Conservation (phyloP, 2,888 invertebrate genomes). For the Drosophila kanekoi region DNA sequence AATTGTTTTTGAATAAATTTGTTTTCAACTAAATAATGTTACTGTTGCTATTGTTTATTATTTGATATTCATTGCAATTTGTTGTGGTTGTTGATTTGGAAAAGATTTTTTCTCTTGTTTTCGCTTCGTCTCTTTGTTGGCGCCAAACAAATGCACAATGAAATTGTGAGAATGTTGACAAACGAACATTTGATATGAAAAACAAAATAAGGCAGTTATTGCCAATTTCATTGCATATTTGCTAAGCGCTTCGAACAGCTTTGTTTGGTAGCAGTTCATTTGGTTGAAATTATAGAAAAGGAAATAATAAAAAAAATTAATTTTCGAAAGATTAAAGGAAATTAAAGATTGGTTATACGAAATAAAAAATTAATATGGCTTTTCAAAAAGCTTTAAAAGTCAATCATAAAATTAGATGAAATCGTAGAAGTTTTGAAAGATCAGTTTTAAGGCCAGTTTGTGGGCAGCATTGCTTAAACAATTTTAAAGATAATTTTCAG, state of each 20-base stretch:
- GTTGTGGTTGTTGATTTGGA: conserved; percentile 12
- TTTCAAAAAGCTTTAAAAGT: conserved; percentile 79
- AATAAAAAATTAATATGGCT: conserved; percentile 67
- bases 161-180: conserved; percentile 40
- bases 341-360: conserved; percentile 29
- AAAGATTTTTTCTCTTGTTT: conserved; percentile 21
- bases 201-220: conserved; percentile 1
- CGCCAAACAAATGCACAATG: conserved; percentile 54
- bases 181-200: conserved; percentile 9
- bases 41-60: conserved; percentile 43
- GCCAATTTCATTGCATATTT: conserved; percentile 53
- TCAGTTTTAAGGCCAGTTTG: conserved; percentile 48
- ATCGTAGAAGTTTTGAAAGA: conserved; percentile 16
- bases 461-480: conserved; percentile 38
- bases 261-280: conserved; percentile 21
- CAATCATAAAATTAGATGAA: conserved; percentile 48
- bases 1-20: conserved; percentile 17
- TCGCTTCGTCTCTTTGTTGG: conserved; percentile 19
- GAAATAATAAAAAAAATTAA: conserved; percentile 5
- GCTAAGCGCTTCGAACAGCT: conserved; percentile 32
- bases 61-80: conserved; percentile 56
- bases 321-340: conserved; percentile 30
- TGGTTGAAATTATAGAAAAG: conserved; percentile 22
- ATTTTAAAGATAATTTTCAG: conserved; percentile 34
- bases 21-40: conserved; percentile 27